Evolutionary conservation across 1,140 invertebrate genomes (phyloP), one percentile per base, ranked within the genome.

Genomic region (Polypedilum vanderplanki): DNA sequence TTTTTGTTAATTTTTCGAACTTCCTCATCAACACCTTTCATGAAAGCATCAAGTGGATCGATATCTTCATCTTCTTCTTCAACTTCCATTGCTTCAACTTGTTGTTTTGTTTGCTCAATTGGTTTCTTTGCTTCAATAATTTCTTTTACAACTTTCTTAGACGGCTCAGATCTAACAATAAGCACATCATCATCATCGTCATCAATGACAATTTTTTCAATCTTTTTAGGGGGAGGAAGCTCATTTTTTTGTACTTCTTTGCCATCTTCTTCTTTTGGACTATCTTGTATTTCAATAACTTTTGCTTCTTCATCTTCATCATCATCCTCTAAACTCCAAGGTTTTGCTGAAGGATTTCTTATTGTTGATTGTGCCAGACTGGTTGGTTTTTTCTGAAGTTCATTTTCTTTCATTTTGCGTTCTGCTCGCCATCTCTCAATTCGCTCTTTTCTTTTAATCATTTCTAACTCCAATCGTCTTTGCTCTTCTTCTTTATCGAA

Each of bases 21-120:
- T 87, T 98, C 95, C 85, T 90, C 85, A 78, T 85, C 84, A 73
- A 88, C 87, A 83, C 88, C 94, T 81, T 91, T 88, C 97, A 99
- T 99, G 80, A 93, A 99, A 7, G 96, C 96, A 89, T 99, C 96
- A 7, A 99, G 84, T 12, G 97, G 95, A 87, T 99, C 97, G 73
- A 97, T 89, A 83, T 98, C 95, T 77, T 95, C 86, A 77, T 85
- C 85, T 79, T 80, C 80, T 41, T 80, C 83, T 76, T 85, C 83
- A 76, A 82, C 81, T 76, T 85, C 81, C 64, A 74, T 75, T 76
- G 79, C 79, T 80, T 83, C 79, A 73, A 82, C 41, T 3, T 75
- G 74, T 0, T 57, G 73, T 17, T 77, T 75, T 7, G 74, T 15
- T 9, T 73, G 22, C 9, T 40, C n/a, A 15, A 22, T 67, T 15